Conservation (phyloP, 92 coral and sea anemone genomes). For the Zoanthus gigantus region DNA sequence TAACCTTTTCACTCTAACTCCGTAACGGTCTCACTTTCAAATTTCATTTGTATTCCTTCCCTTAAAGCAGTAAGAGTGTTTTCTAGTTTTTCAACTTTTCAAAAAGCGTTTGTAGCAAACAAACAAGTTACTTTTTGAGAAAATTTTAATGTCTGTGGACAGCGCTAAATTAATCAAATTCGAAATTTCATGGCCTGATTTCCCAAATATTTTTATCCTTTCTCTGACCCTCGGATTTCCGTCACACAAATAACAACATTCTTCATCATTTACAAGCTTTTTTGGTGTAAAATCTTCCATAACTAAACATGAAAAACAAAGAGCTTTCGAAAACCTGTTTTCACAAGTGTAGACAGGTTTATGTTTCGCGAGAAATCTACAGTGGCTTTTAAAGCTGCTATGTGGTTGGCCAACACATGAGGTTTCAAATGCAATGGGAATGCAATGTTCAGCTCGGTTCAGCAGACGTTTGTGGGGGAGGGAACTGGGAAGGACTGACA, state of each 20-base stretch:
- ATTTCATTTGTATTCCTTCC: constrained; percentile 21
- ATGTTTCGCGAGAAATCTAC: constrained; percentile 9
- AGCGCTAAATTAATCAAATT: constrained; percentile 23
- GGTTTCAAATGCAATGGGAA: constrained; percentile 10
- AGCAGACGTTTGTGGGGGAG: constrained; percentile 32
- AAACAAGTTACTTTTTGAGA: constrained; percentile 57
- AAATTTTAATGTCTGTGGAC: constrained; percentile 33
- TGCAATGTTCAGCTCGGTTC: constrained; percentile 30
- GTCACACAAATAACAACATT: constrained; percentile 4
- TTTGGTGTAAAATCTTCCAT: constrained; percentile 18
- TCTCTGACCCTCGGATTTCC: constrained; percentile 13
- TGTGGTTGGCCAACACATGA: constrained; percentile 18
- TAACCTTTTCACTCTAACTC: constrained; percentile 26
- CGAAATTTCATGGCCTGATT: constrained; percentile 3
- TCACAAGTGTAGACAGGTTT: neutral
- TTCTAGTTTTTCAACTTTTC: constrained; percentile 37
- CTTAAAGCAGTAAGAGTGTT: constrained; percentile 9
- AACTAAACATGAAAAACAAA: constrained; percentile 3
- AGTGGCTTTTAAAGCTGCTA: constrained; percentile 8
- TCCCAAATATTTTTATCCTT: constrained; percentile 41
- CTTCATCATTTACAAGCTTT: constrained; percentile 15
- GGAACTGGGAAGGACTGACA: constrained; percentile 1
- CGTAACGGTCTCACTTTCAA: constrained; percentile 1
- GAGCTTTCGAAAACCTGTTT: constrained; percentile 18
- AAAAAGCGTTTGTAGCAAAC: constrained; percentile 55